Evolutionary conservation across 2,888 invertebrate species (phyloP), one percentile per base, ranked within the genome.

Genomic region (Glyphotaelius pellucidus): DNA sequence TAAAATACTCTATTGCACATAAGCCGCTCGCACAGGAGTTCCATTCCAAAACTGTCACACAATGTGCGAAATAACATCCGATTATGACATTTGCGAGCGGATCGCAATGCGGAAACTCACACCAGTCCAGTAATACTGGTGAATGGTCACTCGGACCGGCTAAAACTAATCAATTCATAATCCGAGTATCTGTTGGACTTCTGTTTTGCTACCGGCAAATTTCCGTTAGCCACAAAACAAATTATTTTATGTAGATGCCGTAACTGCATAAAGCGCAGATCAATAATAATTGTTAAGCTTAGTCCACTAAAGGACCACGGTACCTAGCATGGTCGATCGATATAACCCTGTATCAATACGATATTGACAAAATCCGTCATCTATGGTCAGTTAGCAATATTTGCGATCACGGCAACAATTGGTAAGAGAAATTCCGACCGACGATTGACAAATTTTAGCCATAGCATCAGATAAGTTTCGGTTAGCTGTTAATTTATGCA

Each of bases 21-120:
- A 67, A 67, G 25, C 25, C 67, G 25, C 67, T n/a, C 9, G 67
- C 25, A n/a, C 67, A 67, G 67, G 67, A 67, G 7, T n/a, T n/a
- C 67, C 67, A n/a, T 67, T 67, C 67, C 67, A 67, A 67, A 67
- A 25, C 67, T 67, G 67, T 67, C 67, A 25, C 31, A 81, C 32
- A 25, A n/a, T 38, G 32, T 85, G 38, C 32, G n/a, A 85, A 38
- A 85, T 42, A 42, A n/a, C 85, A 38, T 85, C 85, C 35, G 32
- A 85, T 85, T 85, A 85, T 85, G 85, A 38, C 85, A 85, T 32
- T 85, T 32, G 35, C 85, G 85, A 38, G n/a, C 42, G n/a, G n/a
- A 1, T 3, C 7, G 86, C 86, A 42, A 86, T 86, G 86, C 86
- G 86, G 86, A 86, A 86, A 12, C 30, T 30, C 30, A 4, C 14